Conservation (phyloP, 2,113 vertebrate genomes). For the Paradoxurus hermaphroditus region DNA sequence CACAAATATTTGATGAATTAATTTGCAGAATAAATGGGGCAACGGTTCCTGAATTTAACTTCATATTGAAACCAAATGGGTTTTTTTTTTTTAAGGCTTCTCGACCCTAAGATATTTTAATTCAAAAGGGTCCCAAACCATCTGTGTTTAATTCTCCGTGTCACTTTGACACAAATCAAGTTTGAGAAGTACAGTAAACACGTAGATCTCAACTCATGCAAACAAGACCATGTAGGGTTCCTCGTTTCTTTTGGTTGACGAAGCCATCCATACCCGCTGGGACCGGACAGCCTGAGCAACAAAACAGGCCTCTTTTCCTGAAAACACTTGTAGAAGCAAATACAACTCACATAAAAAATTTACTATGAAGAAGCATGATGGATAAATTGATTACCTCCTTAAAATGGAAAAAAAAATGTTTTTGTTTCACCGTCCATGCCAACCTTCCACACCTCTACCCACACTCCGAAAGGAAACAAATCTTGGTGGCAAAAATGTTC, state of each 20-base stretch:
- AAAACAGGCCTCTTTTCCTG: neutral
- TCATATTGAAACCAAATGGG: neutral
- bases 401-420: neutral
- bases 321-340: neutral
- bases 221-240: neutral
- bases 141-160: neutral
- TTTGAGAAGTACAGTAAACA: neutral
- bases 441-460: neutral
- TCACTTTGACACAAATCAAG: neutral
- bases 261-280: neutral
- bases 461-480: neutral
- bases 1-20: neutral
- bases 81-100: neutral
- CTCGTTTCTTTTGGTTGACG: neutral
- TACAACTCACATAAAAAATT: neutral
- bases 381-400: neutral
- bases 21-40: neutral
- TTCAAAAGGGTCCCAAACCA: neutral
- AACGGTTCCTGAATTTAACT: neutral
- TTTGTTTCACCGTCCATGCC: neutral
- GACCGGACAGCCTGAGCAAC: neutral
- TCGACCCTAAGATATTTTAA: neutral
- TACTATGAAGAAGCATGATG: neutral
- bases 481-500: neutral
- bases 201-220: neutral